Evolutionary conservation across 1,140 invertebrate species (phyloP).

Genomic region (Cotesia typhae): DNA sequence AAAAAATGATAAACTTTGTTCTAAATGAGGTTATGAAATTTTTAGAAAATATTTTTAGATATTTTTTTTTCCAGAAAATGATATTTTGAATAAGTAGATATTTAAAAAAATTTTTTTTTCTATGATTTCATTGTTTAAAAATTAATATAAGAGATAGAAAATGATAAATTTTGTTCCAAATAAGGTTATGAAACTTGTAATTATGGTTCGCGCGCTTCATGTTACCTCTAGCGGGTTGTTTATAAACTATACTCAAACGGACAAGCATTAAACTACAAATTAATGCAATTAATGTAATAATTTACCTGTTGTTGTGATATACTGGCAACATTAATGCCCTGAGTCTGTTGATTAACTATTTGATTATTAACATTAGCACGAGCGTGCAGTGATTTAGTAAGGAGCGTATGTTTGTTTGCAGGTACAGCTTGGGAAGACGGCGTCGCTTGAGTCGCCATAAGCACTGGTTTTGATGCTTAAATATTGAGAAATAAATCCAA

Average conservation of each 20-base stretch:
- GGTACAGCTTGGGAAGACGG: constrained; percentile 61
- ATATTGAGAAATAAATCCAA: too few species aligned
- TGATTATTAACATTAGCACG: constrained; percentile 57
- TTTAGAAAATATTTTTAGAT: too few species aligned
- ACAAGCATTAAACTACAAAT: not conserved
- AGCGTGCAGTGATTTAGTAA: constrained; percentile 62
- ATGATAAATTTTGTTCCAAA: too few species aligned
- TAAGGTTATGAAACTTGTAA: too few species aligned
- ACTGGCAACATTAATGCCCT: constrained; percentile 57
- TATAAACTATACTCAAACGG: not conserved
- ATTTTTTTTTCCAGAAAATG: too few species aligned
- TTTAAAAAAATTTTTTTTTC: too few species aligned
- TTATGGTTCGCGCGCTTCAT: too few species aligned
- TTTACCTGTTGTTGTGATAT: constrained; percentile 62
- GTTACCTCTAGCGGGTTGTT: not conserved
- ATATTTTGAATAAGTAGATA: too few species aligned
- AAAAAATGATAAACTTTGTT: too few species aligned
- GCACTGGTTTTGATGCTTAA: constrained; percentile 59
- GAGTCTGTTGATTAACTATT: constrained; percentile 56
- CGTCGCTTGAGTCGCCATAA: constrained; percentile 61
- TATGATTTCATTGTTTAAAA: too few species aligned
- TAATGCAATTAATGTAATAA: constrained; percentile 6
- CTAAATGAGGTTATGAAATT: too few species aligned
- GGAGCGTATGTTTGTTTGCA: constrained; percentile 62
- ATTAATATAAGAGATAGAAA: too few species aligned